A percentile compares a stretch with the other conserved stretches of the same genome.
Evolutionary conservation across 2,888 invertebrate genomes (phyloP).

Genomic region (Cheilosia scutellata): DNA sequence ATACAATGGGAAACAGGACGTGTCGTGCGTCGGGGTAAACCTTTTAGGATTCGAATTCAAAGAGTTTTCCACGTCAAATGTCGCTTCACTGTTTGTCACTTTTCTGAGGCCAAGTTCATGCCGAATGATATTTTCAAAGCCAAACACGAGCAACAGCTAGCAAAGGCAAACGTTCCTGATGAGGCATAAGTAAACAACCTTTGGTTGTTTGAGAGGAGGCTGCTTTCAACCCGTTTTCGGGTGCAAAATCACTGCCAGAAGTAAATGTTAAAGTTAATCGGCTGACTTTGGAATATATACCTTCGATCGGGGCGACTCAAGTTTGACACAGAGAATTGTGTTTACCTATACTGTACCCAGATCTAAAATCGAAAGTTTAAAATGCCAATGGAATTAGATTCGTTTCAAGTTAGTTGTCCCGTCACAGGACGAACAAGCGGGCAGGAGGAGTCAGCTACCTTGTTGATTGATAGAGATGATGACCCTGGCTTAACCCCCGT

Average conservation of each 20-base stretch:
- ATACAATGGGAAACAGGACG: conserved; percentile 42
- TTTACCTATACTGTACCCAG: conserved; percentile 43
- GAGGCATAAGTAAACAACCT: conserved; percentile 62
- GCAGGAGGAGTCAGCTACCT: conserved; percentile 27
- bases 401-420: conserved; percentile 57
- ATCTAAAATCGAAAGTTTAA: conserved; percentile 46
- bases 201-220: not conserved
- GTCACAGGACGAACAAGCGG: not conserved
- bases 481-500: conserved; percentile 62
- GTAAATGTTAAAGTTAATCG: conserved; percentile 65
- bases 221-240: conserved; percentile 29
- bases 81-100: conserved; percentile 3
- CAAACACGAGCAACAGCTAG: conserved; percentile 66
- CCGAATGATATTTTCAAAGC: conserved; percentile 60
- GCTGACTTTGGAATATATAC: conserved; percentile 29
- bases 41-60: conserved; percentile 62
- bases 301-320: conserved; percentile 7
- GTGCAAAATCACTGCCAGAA: conserved; percentile 36
- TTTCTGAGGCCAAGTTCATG: conserved; percentile 50
- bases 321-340: conserved; percentile 23
- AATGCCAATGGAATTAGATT: conserved; percentile 71
- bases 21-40: conserved; percentile 18
- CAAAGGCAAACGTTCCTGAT: conserved; percentile 45
- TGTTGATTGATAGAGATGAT: conserved; percentile 73
- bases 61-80: conserved; percentile 51